A percentile compares a stretch with the other conserved stretches of the same genome.
Conservation (phyloP, 2,113 vertebrate genomes). For the Gambusia holbrooki region DNA sequence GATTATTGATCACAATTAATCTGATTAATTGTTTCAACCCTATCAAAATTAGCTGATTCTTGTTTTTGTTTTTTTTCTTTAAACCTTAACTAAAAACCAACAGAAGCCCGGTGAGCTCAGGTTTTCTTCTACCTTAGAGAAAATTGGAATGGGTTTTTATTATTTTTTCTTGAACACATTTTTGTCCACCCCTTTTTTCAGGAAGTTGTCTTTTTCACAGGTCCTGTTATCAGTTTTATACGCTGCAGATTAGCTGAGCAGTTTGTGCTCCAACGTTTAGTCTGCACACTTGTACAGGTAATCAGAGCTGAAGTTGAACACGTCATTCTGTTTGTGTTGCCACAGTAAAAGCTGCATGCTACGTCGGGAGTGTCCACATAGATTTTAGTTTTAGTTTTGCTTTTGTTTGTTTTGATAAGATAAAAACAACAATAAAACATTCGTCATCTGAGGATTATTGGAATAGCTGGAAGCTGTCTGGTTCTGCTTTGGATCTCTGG, state of each 20-base stretch:
- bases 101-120: not conserved
- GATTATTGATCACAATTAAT: too few relatives aligned
- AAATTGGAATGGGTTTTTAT: not conserved
- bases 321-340: not conserved
- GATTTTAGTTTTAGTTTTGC: too few relatives aligned
- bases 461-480: too few relatives aligned
- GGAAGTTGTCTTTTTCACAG: not conserved
- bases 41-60: too few relatives aligned
- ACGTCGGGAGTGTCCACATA: too few relatives aligned
- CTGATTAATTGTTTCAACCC: too few relatives aligned
- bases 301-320: not conserved
- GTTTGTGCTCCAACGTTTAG: not conserved
- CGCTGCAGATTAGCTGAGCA: not conserved
- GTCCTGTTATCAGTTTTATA: not conserved
- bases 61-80: not conserved
- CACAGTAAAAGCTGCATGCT: too few relatives aligned
- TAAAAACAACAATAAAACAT: not conserved
- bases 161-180: not conserved
- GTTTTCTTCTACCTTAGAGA: not conserved
- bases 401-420: not conserved
- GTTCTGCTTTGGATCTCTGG: too few relatives aligned
- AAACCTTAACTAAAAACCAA: not conserved
- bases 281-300: not conserved
- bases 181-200: not conserved
- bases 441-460: not conserved